Conservation (phyloP, 2,113 vertebrate genomes). For the Ranitomeya imitator region DNA sequence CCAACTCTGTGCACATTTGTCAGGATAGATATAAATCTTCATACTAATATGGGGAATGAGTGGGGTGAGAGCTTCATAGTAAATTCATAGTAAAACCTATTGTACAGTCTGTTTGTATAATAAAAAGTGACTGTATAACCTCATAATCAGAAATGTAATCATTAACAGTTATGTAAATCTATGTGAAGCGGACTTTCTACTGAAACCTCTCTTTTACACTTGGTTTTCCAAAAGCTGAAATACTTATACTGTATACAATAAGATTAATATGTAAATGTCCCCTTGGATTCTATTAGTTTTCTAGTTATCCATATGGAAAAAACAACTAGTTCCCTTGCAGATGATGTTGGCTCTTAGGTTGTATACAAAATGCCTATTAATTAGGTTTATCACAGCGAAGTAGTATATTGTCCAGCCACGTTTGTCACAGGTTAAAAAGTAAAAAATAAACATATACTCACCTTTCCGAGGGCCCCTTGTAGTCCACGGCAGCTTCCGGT, state of each 20-base stretch:
- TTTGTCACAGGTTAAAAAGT: no score
- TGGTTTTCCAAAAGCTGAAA: not conserved
- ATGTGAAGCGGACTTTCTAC: not conserved
- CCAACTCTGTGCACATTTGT: no score
- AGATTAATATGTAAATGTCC: not conserved
- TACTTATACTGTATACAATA: not conserved
- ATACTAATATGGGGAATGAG: no score
- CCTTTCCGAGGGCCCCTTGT: no score
- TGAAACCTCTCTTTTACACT: not conserved
- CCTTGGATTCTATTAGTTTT: not conserved
- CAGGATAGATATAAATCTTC: no score
- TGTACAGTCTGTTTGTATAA: slow-evolving; percentile 16
- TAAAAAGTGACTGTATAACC: slow-evolving; percentile 40
- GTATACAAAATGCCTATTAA: not conserved
- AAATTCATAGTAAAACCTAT: not conserved
- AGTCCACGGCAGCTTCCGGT: no score
- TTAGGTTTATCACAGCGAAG: not conserved
- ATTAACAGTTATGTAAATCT: slow-evolving; percentile 25
- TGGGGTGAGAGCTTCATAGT: no score
- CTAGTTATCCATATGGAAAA: not conserved
- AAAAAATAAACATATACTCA: no score
- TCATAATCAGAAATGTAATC: slow-evolving; percentile 32
- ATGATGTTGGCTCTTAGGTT: not conserved
- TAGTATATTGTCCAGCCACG: no score
- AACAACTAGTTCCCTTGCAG: not conserved